These are phyloP conservation scores for Thalassarche chlororhynchos DNA, from an alignment of 2,113 vertebrate species.

Conservation along the genomic window DNA sequence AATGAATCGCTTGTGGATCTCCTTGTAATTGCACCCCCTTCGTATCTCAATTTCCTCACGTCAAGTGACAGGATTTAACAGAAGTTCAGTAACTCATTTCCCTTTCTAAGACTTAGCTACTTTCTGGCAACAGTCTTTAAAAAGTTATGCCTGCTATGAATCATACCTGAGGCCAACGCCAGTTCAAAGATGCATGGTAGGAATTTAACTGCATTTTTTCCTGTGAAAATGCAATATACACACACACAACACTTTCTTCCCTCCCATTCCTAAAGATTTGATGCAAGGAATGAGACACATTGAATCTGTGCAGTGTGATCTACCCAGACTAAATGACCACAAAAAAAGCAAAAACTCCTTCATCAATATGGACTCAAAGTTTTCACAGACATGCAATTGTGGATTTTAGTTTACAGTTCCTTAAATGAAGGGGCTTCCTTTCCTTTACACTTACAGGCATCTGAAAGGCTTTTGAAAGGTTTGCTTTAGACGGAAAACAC, in stretches of 20 bases:
- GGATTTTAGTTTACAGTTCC: neutral
- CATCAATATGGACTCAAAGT: neutral
- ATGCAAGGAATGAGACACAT: neutral
- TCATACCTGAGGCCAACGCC: neutral
- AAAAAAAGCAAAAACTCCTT: neutral
- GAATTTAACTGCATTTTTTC: neutral
- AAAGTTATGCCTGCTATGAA: neutral
- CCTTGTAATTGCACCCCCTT: neutral
- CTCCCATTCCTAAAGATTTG: neutral
- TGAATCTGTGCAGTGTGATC: neutral
- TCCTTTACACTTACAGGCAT: neutral
- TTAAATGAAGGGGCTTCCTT: neutral
- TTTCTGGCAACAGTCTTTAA: neutral
- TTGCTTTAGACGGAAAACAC: neutral
- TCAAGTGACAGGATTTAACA: neutral
- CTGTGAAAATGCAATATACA: neutral
- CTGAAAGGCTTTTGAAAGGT: neutral
- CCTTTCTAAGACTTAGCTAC: neutral
- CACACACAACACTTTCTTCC: neutral
- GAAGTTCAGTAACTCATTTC: neutral
- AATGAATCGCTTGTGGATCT: neutral
- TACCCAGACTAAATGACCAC: neutral
- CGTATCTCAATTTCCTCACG: neutral
- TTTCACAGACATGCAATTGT: neutral
- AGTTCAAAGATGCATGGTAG: neutral